These are phyloP conservation scores for Bombyx huttoni DNA, from an alignment of 2,888 invertebrate species.

Conservation along the genomic window DNA sequence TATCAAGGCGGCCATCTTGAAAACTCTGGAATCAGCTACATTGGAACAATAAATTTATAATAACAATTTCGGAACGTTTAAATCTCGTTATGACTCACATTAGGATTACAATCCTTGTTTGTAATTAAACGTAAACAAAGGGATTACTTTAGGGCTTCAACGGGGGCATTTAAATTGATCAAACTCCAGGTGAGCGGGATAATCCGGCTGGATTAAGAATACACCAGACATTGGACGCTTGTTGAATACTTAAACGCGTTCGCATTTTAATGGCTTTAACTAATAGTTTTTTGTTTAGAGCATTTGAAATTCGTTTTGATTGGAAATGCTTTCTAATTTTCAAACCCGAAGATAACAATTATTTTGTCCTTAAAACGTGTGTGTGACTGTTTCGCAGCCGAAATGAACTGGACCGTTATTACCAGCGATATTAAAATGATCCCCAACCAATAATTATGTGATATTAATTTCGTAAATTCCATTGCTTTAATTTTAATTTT, in stretches of 20 bases:
- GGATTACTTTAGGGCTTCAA: slow-evolving; percentile 30
- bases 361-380: no score
- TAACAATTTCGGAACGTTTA: not conserved
- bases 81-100: slow-evolving; percentile 14
- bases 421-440: no score
- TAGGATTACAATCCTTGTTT: slow-evolving; percentile 15
- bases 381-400: no score
- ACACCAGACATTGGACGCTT: slow-evolving; percentile 18
- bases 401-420: no score
- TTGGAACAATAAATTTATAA: not conserved
- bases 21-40: not conserved
- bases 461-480: no score
- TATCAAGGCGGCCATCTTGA: not conserved
- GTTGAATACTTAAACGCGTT: slow-evolving; percentile 18
- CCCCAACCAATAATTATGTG: no score
- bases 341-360: no score
- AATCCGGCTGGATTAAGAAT: slow-evolving; percentile 27
- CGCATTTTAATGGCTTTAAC: slow-evolving; percentile 11
- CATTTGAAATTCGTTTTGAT: not conserved
- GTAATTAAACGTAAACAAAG: slow-evolving; percentile 37
- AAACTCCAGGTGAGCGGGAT: slow-evolving; percentile 35
- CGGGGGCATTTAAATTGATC: slow-evolving; percentile 37
- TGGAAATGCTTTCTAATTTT: not conserved
- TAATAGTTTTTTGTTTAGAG: not conserved
- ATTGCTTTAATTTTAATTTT: no score